Evolutionary conservation across 2,888 invertebrate species (phyloP), one percentile per base, ranked within the genome.

Genomic region (Drosophila nr. perissopoda): DNA sequence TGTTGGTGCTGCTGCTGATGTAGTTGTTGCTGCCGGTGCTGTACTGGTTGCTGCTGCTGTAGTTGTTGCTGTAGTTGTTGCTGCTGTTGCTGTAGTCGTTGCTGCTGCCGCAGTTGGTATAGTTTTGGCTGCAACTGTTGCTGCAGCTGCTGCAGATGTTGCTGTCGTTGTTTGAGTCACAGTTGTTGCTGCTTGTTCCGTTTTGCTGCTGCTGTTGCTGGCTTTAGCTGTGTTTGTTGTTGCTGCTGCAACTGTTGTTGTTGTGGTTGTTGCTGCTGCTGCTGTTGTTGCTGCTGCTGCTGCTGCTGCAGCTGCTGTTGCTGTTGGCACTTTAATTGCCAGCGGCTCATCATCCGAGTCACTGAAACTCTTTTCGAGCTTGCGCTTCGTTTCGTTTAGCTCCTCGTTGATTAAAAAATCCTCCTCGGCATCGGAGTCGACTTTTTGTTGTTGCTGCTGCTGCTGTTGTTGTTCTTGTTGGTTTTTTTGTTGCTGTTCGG

Each of bases 281-380:
- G 66, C 25, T 58, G 54, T n/a, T 40, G 64, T 10, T 38, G 51
- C 1, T 18, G 54, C 25, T 27, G 53, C 29, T 27, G 56, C 25
- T 53, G 67, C 21, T 13, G 53, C 29, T 34, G 63, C 29, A 18
- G 68, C 31, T 16, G 68, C 31, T 34, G 64, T 72, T 75, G 38
- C 85, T 73, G 69, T 91, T 90, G 59, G 80, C 31, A 95, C 91
- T 84, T 95, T 94, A 64, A 93, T 93, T 27, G 95, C 95, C 59
- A 95, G 85, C 13, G 95, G 95, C 88, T 96, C 96, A 82, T 95
- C 95, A 80, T 96, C 95, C 2, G 95, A 95, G 87, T 95, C 95
- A 81, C 94, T 94, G 69, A 95, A 95, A 78, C 93, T 94, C 75
- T 93, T 93, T 69, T 94, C 93, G 11, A 93, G 82, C 81, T 92